Conservation (phyloP, 2,113 vertebrate species). For the Callipepla californica region DNA sequence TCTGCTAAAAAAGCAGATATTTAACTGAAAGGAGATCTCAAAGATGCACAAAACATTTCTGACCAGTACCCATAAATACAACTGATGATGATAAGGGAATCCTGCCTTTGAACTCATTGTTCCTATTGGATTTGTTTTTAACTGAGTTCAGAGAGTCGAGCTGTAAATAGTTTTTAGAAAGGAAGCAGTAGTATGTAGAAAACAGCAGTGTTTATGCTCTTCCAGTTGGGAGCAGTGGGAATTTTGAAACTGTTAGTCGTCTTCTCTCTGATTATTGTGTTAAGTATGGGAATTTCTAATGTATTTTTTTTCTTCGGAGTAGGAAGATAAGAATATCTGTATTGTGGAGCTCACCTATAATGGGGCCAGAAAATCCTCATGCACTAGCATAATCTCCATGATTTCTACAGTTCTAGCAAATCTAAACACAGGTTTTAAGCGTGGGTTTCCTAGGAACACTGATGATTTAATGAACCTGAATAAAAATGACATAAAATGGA, state of each 20-base stretch:
- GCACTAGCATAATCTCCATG: neutral
- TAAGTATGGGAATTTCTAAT: neutral
- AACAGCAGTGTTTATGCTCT: neutral
- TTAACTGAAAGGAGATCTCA: neutral
- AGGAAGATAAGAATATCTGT: neutral
- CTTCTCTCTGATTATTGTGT: neutral
- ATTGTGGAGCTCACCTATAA: neutral
- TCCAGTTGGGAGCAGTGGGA: neutral
- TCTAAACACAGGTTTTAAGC: neutral
- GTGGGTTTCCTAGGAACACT: neutral
- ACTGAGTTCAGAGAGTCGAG: neutral
- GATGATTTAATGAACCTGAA: neutral
- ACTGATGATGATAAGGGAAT: neutral
- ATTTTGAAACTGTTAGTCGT: neutral
- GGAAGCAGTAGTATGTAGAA: neutral
- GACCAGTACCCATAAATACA: neutral
- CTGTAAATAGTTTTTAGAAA: neutral
- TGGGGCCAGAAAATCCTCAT: neutral
- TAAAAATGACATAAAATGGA: neutral
- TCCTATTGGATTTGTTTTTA: neutral
- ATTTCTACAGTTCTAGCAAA: neutral
- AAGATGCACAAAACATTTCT: neutral
- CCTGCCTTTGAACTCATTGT: neutral
- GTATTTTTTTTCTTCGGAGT: neutral
- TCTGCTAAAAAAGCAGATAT: constrained; percentile 4